Evolutionary conservation across 1,140 invertebrate genomes (phyloP), one percentile per base, ranked within the genome.

Genomic region (Pogonomyrmex californicus): DNA sequence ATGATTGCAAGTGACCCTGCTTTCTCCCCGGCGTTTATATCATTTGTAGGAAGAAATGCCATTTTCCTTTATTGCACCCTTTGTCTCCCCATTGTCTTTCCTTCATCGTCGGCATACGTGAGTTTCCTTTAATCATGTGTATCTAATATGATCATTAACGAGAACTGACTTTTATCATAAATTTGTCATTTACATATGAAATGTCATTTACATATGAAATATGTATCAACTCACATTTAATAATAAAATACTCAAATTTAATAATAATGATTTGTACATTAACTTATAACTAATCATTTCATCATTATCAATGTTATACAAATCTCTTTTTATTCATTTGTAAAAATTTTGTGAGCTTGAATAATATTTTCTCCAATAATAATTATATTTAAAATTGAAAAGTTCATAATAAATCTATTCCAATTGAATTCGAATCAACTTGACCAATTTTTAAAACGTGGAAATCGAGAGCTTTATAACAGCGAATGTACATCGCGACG

Each of bases 41-140:
- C 77, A 81, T 70, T 68, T 23, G 77, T 68, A 70, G 47, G 4
- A 38, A 70, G 14, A 36, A 68, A 81, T 44, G 54, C 36, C 30
- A 70, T 68, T 81, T 68, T 68, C 77, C 62, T 68, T 73, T 83
- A 83, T 73, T 75, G 30, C 54, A 73, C 54, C 68, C 56, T 83
- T 83, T 62, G 54, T 83, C 47, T 73, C 12, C 12, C 23, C 68
- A 7, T 75, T 41, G n/a, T 75, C 10, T 17, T 58, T 7, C 10
- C 30, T 23, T 10, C 54, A 4, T 73, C 47, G 47, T 54, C 41
- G 66, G 41, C 66, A 1, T 3, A 10, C 38, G 14, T 7, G 49
- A 81, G 65, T 68, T 83, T 75, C 54, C 56, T 83, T 83, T 75
- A 73, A 83, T 75, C 68, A 83, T 38, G 30, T 30, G 38, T n/a